Evolutionary conservation across 2,888 invertebrate genomes (phyloP).

Genomic region (Tenthredo notha): DNA sequence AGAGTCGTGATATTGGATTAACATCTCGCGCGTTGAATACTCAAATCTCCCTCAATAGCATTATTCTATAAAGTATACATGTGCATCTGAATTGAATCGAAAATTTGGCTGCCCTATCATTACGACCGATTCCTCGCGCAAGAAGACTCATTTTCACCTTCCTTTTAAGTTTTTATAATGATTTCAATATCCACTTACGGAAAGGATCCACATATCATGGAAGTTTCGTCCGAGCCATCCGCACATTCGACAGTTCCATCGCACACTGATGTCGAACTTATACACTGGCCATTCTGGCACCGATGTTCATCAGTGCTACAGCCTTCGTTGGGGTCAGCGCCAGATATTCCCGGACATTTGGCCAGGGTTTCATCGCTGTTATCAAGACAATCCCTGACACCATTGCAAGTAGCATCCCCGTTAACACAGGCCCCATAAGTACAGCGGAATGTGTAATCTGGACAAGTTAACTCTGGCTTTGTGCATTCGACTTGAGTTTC

Average conservation of each 20-base stretch:
- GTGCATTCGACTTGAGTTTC: conserved; percentile 73
- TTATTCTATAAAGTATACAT: not conserved
- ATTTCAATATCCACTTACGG: conserved; percentile 16
- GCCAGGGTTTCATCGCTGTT: conserved; percentile 78
- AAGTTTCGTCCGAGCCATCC: conserved; percentile 73
- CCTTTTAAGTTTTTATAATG: not conserved
- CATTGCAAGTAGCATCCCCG: conserved; percentile 80
- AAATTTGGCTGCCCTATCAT: not conserved
- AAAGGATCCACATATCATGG: conserved; percentile 1
- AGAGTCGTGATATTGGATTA: not conserved
- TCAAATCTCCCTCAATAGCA: not conserved
- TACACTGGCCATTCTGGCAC: conserved; percentile 71
- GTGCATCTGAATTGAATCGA: not conserved
- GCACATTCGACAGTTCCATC: conserved; percentile 71
- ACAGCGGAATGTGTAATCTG: conserved; percentile 81
- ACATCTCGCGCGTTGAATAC: not conserved
- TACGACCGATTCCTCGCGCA: not conserved
- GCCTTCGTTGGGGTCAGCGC: not conserved
- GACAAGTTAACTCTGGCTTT: conserved; percentile 77
- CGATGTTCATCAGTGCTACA: not conserved
- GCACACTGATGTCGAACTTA: conserved; percentile 63
- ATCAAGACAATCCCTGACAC: conserved; percentile 79
- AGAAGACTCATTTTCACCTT: not conserved
- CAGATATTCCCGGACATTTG: conserved; percentile 60
- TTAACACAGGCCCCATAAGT: conserved; percentile 84